Base-by-base conservation (phyloP, 2,113 vertebrate species). In the Perccottus glenii region DNA sequence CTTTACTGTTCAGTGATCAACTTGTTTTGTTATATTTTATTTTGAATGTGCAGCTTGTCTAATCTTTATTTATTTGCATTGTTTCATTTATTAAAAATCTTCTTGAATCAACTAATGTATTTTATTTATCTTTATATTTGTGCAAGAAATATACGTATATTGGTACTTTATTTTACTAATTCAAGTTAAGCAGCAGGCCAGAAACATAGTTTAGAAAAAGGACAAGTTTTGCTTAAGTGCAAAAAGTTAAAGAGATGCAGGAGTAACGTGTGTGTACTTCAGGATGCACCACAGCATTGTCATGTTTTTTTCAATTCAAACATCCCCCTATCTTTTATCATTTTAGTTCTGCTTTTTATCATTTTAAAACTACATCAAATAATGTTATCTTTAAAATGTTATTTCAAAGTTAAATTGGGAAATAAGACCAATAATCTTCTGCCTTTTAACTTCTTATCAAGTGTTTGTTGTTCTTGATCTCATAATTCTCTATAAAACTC, bases 51-150 rank as follows among this genome's bases (percentile, higher is more conserved):
- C 66, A 85, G 77, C 71, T 87, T 78, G 82, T 87, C 88, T 90
- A 84, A 88, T 86, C 87, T 86, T 89, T 90, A 91, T 91, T 92
- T 90, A 91, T 92, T 87, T 85, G 86, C 78, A 88, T 80, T 84
- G 78, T 88, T 90, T 90, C 80, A 73, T 84, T 89, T 87, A 89
- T 87, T 89, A 91, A 90, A 88, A 83, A 59, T 78, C 55, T 88
- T 91, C 86, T 72, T 78, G 86, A 82, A 45, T 9, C 53, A 60
- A 46, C 45, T 55, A 60, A 52, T 32, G 27, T 40, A 16, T 68
- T 35, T 16, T 43, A 7, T 36, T 47, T 33, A 33, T 7, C 3
- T 38, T 1, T 6, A 6, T 8, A 36, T 42, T 53, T 27, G 19
- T 27, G 19, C 19, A 27, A 27, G 19, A 27, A 27, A 27, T 42